phyloP scores from a whole-genome alignment of 2,113 vertebrate genomes.

The Barbus barbus region DNA sequence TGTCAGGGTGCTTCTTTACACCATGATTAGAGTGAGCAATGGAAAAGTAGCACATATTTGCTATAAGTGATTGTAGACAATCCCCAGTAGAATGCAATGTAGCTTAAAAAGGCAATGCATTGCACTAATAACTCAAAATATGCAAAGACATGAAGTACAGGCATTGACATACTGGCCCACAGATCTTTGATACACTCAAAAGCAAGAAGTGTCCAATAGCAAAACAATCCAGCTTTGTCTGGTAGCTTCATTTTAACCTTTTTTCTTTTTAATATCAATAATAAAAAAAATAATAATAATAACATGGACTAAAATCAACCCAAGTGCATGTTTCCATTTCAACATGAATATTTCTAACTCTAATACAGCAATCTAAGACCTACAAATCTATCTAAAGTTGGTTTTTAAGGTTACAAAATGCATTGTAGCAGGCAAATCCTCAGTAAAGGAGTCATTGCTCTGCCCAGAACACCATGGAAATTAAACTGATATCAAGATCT shows the following conservation, averaged over 20 bases:
- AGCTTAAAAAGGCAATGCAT: neutral
- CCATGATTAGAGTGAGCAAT: neutral
- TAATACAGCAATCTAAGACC: neutral
- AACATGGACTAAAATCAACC: neutral
- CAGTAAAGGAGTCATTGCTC: slow-evolving; percentile 41
- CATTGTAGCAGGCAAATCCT: neutral
- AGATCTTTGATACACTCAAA: neutral
- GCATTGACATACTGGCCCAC: neutral
- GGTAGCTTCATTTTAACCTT: neutral
- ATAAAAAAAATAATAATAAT: too few species aligned
- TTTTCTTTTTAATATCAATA: too few species aligned
- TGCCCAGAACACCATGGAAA: slow-evolving; percentile 47
- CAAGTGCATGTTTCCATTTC: neutral
- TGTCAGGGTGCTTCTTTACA: neutral
- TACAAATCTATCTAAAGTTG: neutral
- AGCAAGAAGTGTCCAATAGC: neutral
- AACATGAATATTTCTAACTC: slow-evolving; percentile 9
- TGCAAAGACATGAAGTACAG: neutral
- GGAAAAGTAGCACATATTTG: neutral
- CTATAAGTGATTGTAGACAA: neutral
- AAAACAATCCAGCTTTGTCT: neutral
- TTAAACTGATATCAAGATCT: slow-evolving; percentile 49
- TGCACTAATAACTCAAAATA: slow-evolving; percentile 19
- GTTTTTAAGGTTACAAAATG: neutral
- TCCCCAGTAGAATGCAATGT: neutral